Evolutionary conservation across 2,888 invertebrate species (phyloP).

Genomic region (Steinernema scapterisci): DNA sequence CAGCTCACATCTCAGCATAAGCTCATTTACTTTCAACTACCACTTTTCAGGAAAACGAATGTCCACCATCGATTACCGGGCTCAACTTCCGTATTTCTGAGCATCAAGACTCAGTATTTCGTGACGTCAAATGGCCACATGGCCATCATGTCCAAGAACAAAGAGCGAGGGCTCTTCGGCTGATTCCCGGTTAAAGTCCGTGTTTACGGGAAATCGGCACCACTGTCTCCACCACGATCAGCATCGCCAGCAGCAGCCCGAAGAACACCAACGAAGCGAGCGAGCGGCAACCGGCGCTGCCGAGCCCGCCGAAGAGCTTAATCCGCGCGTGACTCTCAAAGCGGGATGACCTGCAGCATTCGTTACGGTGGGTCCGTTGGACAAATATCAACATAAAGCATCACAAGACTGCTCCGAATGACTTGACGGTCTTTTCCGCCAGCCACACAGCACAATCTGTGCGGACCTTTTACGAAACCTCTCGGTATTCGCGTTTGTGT

Average conservation of each 20-base stretch:
- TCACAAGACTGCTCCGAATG: slow-evolving; percentile 16
- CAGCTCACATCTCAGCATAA: too few relatives aligned
- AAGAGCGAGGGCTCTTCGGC: neutral
- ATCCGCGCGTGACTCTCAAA: slow-evolving; percentile 24
- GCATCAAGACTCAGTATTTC: neutral
- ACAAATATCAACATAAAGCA: slow-evolving; percentile 20
- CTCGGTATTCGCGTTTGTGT: neutral
- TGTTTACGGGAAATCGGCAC: neutral
- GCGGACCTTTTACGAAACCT: neutral
- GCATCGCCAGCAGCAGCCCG: too few relatives aligned
- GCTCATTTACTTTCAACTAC: neutral
- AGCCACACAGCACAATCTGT: neutral
- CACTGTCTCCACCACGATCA: too few relatives aligned
- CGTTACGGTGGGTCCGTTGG: slow-evolving; percentile 21
- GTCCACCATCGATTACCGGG: too few relatives aligned
- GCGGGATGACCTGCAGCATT: slow-evolving; percentile 24
- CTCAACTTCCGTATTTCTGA: neutral
- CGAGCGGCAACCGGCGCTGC: neutral
- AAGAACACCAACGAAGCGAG: neutral
- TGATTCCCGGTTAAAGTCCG: neutral
- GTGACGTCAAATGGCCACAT: neutral
- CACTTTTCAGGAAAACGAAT: too few relatives aligned
- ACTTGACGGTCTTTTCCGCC: slow-evolving; percentile 2
- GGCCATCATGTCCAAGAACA: neutral
- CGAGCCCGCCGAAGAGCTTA: neutral